phyloP scores from a whole-genome alignment of 2,888 invertebrate genomes.

The Bombyx huttoni region DNA sequence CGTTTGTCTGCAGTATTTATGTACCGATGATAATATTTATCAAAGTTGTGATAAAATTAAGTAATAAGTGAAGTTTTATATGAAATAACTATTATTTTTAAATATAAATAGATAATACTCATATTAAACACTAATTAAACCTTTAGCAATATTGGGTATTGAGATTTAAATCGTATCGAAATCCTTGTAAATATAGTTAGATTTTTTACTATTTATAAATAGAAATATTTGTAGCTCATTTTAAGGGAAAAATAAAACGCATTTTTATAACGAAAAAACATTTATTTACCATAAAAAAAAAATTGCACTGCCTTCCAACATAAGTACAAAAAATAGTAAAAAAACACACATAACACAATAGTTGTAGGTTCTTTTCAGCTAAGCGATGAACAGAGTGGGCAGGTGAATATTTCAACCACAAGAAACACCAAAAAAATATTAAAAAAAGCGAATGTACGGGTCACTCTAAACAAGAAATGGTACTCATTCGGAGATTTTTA shows the following conservation, averaged over 20 bases:
- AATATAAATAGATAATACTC: background rate
- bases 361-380: background rate
- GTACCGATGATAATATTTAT: conserved; percentile 14
- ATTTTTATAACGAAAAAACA: conserved; percentile 5
- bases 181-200: background rate
- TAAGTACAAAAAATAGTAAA: conserved; percentile 20
- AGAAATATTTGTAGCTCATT: too few relatives aligned
- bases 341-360: conserved; percentile 17
- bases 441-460: too few relatives aligned
- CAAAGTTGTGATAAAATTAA: conserved; percentile 41
- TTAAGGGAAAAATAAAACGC: background rate
- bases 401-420: too few relatives aligned
- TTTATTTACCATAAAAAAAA: conserved; percentile 16
- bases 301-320: conserved; percentile 20
- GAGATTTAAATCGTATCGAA: background rate
- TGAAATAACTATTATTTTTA: too few relatives aligned
- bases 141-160: background rate
- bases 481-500: too few relatives aligned
- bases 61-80: conserved; percentile 1
- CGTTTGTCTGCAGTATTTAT: conserved; percentile 40
- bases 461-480: too few relatives aligned
- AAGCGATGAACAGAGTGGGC: background rate
- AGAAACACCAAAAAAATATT: too few relatives aligned
- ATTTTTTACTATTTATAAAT: background rate
- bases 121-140: background rate